Evolutionary conservation across 2,113 vertebrate genomes (phyloP), one percentile per base, ranked within the genome.

Genomic region (Jaculus jaculus): DNA sequence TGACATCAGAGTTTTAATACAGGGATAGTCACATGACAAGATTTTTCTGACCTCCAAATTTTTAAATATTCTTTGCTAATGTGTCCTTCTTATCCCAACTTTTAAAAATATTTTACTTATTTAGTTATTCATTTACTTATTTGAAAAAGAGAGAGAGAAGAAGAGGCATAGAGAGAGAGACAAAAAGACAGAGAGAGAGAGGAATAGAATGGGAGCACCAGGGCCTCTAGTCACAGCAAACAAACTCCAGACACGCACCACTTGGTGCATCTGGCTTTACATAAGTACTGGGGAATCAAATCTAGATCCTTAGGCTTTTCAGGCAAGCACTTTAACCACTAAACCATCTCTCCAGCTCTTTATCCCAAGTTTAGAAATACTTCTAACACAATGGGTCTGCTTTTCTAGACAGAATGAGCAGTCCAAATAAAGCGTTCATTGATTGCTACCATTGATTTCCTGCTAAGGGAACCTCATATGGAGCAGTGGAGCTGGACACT

Each of bases 351-450:
- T 47, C 42, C 8, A 47, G 42, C 87, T 96, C 26, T 73, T 32
- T 34, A 12, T 16, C 13, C 18, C 34, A 74, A 86, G 66, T 92
- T 34, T 92, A 54, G 69, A 86, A 82, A 39, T 39, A 4, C 11
- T 73, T 84, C 23, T 60, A 84, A 82, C 30, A 79, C 4, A 60
- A 75, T 75, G 28, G 60, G 2, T 95, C 24, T 75, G 3, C 23
- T 32, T 54, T 96, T 66, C 2, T 37, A 80, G 42, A 71, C 16
- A 87, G 21, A 34, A 78, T 89, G 89, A 89, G 9, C 58, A 85
- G 26, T 39, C 8, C 32, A n/a, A 92, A 66, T 54, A 54, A 68
- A 32, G 23, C 7, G 34, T 23, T 24, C 6, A 3, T 69, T 32
- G 13, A 47, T 82, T 20, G 24, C 17, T 30, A 15, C 72, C n/a